Evolutionary conservation across 2,888 invertebrate species (phyloP), one percentile per base, ranked within the genome.

Genomic region (Drosophila longiperda): DNA sequence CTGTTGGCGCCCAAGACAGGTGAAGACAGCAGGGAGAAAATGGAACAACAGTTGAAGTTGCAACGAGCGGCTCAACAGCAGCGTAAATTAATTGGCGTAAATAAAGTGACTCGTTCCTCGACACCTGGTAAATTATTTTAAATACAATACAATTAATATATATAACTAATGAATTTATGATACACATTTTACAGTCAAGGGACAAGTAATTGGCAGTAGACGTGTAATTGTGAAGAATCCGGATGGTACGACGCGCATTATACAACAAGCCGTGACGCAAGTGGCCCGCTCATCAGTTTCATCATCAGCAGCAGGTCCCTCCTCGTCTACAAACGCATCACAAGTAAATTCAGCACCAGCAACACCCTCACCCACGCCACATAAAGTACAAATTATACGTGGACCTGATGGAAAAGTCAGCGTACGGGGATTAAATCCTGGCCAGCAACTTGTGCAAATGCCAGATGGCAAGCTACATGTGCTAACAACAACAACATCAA

Each of bases 401-500:
- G 96, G 97, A 0, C 96, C 97, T 0, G 98, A 98, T 92, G 98
- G 98, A 32, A 98, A 98, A 93, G 94, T 98, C 20, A 97, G 98
- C 85, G 98, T 99, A 2, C 95, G 97, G 71, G 99, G 99, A 1
- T 94, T 99, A 11, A 95, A 97, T 92, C 97, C 98, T 53, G 98
- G 98, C 62, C 99, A 99, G 91, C 98, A 98, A 91, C 94, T 99
- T 65, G 96, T 98, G 50, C 97, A 98, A 92, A 96, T 98, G 95
- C 96, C 98, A 0, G 98, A 99, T 92, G 99, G 99, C 0, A 97
- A 98, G 92, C 93, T 98, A 32, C 98, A 98, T 91, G 96, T 98
- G 23, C 94, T 95, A 52, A 93, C 94, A 29, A 94, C 94, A 38
- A 77, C 87, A 26, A 66, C 88, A 36, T 72, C 91, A 12, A 82